phyloP scores from a whole-genome alignment of 2,888 invertebrate genomes.

The Drosophila tanythrix region DNA sequence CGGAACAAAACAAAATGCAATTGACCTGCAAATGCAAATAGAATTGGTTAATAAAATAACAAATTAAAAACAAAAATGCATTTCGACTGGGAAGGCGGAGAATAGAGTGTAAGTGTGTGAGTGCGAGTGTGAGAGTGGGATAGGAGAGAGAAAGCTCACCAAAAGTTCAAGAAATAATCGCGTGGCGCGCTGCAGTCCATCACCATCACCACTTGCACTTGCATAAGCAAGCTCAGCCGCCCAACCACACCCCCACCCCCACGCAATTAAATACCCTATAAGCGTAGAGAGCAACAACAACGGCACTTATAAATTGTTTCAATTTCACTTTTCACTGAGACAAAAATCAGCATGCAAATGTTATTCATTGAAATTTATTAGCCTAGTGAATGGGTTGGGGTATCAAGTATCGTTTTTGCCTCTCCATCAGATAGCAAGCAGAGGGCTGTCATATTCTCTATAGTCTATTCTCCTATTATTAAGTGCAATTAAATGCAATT shows the following conservation, averaged over 20 bases:
- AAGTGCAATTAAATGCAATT: constrained; percentile 54
- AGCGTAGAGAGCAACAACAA: neutral
- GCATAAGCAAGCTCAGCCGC: constrained; percentile 21
- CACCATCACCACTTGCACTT: constrained; percentile 16
- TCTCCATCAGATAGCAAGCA: neutral
- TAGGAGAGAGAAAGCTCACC: neutral
- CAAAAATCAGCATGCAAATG: constrained; percentile 51
- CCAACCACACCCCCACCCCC: neutral
- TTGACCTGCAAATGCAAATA: neutral
- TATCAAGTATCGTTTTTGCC: neutral
- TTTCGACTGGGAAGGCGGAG: neutral
- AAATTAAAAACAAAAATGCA: neutral
- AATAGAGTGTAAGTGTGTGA: neutral
- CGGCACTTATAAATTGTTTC: constrained; percentile 18
- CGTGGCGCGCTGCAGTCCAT: neutral
- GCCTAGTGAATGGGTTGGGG: constrained; percentile 11
- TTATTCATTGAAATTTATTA: constrained; percentile 66
- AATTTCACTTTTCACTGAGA: constrained; percentile 41
- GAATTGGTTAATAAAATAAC: neutral
- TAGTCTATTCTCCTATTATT: constrained; percentile 6
- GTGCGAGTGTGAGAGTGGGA: neutral
- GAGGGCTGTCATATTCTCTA: constrained; percentile 12
- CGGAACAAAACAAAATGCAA: constrained; percentile 2
- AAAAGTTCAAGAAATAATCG: constrained; percentile 37
- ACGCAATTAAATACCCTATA: neutral